Evolutionary conservation across 2,888 invertebrate species (phyloP).

Genomic region (Leptura quadrifasciata): DNA sequence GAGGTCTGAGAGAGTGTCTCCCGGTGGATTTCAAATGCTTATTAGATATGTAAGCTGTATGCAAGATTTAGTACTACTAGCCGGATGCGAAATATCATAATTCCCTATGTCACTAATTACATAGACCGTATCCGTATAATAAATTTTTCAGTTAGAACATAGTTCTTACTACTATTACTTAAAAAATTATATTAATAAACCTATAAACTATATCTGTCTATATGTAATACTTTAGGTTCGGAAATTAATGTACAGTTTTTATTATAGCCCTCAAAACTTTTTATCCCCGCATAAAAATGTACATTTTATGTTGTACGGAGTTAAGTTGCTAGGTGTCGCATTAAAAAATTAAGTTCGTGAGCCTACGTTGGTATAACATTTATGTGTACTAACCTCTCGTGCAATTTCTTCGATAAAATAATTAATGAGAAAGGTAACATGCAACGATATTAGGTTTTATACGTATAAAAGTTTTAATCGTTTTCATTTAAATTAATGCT

Average conservation of each 20-base stretch:
- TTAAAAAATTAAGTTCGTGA: background rate
- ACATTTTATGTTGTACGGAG: background rate
- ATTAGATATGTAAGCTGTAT: too few relatives aligned
- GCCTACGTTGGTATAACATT: background rate
- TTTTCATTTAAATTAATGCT: conserved; percentile 43
- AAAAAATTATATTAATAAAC: too few relatives aligned
- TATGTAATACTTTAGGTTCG: background rate
- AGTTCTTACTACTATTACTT: too few relatives aligned
- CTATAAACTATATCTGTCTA: too few relatives aligned
- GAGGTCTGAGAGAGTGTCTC: too few relatives aligned
- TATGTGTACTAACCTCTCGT: conserved; percentile 20
- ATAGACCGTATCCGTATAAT: too few relatives aligned
- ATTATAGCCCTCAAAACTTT: background rate
- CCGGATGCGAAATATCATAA: too few relatives aligned
- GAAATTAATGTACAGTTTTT: background rate
- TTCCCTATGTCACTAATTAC: too few relatives aligned
- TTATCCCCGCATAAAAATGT: background rate
- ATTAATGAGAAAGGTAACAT: conserved; percentile 30
- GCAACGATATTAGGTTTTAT: conserved; percentile 22
- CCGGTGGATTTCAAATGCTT: too few relatives aligned
- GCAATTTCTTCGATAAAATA: conserved; percentile 30
- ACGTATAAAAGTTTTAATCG: conserved; percentile 41
- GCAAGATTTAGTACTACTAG: too few relatives aligned
- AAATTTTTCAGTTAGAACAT: too few relatives aligned
- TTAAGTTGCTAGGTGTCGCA: background rate